These are phyloP conservation scores for Albula glossodonta DNA, from an alignment of 2,113 vertebrate species.

Conservation along the genomic window DNA sequence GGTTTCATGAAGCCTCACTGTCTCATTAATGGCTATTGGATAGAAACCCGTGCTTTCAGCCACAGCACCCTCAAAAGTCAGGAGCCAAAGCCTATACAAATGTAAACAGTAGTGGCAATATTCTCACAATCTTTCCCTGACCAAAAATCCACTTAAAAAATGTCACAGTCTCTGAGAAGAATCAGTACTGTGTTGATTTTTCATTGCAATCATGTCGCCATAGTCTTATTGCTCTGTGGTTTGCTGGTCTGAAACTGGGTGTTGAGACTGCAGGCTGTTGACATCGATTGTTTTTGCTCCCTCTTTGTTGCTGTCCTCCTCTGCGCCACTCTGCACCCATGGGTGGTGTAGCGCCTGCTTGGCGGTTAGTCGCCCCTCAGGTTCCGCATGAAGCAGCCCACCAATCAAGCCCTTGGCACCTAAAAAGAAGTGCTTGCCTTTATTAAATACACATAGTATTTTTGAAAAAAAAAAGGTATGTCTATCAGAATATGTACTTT, in stretches of 20 bases:
- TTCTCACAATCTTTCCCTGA: neutral
- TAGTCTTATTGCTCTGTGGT: neutral
- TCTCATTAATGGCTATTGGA: neutral
- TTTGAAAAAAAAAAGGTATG: neutral
- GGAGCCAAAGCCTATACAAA: neutral
- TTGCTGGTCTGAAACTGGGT: neutral
- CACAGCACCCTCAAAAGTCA: neutral
- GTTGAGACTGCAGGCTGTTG: neutral
- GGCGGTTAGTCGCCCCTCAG: constrained; percentile 81
- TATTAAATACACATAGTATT: neutral
- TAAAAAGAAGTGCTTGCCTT: constrained; percentile 33
- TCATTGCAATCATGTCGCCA: neutral
- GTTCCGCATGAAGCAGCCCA: constrained; percentile 83
- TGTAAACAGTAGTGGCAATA: neutral
- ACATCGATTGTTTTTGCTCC: neutral
- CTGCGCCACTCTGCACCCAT: constrained; percentile 75
- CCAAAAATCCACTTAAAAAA: neutral
- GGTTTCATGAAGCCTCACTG: neutral
- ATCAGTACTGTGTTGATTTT: too few species aligned
- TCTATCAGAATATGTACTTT: neutral
- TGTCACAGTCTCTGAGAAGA: too few species aligned
- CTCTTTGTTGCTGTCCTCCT: neutral
- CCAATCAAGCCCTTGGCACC: constrained; percentile 84
- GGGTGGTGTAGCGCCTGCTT: constrained; percentile 81
- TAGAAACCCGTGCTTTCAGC: neutral